phyloP scores from a whole-genome alignment of 2,113 vertebrate species.

The Amazona vittata region DNA sequence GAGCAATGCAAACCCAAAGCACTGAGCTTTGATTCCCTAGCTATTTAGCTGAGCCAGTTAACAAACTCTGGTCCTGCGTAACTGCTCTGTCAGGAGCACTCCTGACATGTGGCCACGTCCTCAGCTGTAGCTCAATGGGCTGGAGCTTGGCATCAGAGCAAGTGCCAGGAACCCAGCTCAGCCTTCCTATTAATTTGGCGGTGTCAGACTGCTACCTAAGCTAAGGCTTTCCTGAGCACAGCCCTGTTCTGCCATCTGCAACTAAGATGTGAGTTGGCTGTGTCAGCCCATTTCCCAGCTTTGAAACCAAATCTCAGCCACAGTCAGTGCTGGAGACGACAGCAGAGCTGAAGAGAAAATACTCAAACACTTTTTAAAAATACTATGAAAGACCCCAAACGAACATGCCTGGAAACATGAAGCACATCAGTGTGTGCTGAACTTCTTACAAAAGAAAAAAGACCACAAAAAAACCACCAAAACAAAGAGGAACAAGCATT shows the following conservation, averaged over 20 bases:
- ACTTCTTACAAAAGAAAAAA: background rate
- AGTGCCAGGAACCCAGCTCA: background rate
- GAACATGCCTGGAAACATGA: background rate
- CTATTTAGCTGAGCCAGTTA: background rate
- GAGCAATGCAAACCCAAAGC: background rate
- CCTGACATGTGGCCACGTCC: background rate
- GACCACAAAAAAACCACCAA: background rate
- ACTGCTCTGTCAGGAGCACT: fast-evolving
- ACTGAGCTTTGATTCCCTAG: background rate
- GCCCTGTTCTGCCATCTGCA: no score
- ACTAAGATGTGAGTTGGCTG: fast-evolving
- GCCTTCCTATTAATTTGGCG: background rate
- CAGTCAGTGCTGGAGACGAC: fast-evolving
- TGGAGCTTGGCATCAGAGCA: background rate
- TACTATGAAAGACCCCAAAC: background rate
- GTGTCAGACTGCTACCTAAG: background rate
- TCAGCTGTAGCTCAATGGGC: background rate
- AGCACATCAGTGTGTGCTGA: background rate
- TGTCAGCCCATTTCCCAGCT: background rate
- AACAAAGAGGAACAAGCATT: background rate
- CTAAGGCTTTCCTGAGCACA: background rate
- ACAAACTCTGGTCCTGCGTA: background rate
- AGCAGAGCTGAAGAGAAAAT: background rate
- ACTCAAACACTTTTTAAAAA: background rate
- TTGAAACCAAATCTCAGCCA: background rate